Base-by-base conservation (phyloP, 2,113 vertebrate genomes). In the Zosterops japonicus region DNA sequence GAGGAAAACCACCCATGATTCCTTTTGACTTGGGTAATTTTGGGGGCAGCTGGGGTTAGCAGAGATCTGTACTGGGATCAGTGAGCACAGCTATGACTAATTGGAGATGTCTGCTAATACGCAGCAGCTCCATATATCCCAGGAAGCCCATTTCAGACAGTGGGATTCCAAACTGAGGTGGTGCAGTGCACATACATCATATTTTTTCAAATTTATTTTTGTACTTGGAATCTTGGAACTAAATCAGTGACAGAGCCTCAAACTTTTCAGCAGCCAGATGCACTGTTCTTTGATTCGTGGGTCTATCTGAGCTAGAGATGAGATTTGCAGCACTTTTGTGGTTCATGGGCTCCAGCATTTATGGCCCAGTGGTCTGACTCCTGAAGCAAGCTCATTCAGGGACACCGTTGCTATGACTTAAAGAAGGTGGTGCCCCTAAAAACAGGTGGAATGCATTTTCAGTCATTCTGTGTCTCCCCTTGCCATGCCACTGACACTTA, bases 181-280 rank as follows among this genome's bases (percentile, higher is more conserved):
- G 33, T 63, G 46, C 56, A 71, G 36, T 68, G 55, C 42, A 76
- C 31, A 33, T 67, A 44, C 15, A 35, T 67, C 17, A 41, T 25
- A 18, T 33, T 71, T 75, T 64, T 78, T 49, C 22, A 5, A 2
- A 57, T 50, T 76, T 93, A 60, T 87, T 93, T 84, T 91, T 76
- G 25, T 67, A 41, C 64, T 71, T 75, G 42, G 31, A 94, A 68
- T 68, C 35, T 69, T 89, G 61, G 65, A 89, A 82, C 41, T 52
- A 84, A 81, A 71, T 67, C 35, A 47, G 64, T 89, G 69, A 47
- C 39, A 74, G 76, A 89, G 22, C 14, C 52, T 91, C 60, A 63
- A 85, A 69, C 11, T 82, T 91, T 91, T 80, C 33, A 77, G 82
- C 68, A 95, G 57, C n/a, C 81, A 85, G n/a, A 74, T 76, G 56